Percentiles rank a stretch among this genome's conserved stretches.
phyloP scores from a whole-genome alignment of 2,888 invertebrate species.

The Ormyrus nitidulus region DNA sequence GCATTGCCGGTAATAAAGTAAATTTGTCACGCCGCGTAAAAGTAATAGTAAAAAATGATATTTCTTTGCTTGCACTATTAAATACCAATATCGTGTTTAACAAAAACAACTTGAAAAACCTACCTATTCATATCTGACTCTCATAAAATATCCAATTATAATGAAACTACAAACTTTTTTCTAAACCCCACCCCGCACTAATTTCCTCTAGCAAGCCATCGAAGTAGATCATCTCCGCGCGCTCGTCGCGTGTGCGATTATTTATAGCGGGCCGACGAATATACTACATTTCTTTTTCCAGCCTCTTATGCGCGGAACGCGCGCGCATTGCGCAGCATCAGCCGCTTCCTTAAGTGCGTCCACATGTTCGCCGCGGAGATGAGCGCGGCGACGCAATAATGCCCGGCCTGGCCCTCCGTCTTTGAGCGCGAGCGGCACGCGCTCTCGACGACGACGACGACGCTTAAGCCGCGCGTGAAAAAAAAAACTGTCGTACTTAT shows the following conservation, averaged over 20 bases:
- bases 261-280: conserved; percentile 64
- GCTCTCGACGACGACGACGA: conserved; percentile 14
- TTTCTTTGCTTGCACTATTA: no score
- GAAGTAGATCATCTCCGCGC: conserved; percentile 58
- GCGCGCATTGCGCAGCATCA: background rate
- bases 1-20: no score
- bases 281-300: conserved; percentile 55
- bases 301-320: conserved; percentile 34
- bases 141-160: no score
- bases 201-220: background rate
- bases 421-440: conserved; percentile 30
- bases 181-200: no score
- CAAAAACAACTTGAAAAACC: no score
- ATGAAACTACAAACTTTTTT: no score
- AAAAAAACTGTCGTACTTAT: conserved; percentile 28
- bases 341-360: conserved; percentile 46
- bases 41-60: no score
- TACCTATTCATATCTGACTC: no score
- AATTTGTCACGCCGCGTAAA: no score
- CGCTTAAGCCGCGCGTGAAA: background rate
- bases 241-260: conserved; percentile 60
- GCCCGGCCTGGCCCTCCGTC: background rate
- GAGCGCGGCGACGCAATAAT: conserved; percentile 18
- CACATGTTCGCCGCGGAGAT: conserved; percentile 40
- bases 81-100: no score